Conservation (phyloP, 2,888 invertebrate genomes). For the Nephrocerus scutellatus region DNA sequence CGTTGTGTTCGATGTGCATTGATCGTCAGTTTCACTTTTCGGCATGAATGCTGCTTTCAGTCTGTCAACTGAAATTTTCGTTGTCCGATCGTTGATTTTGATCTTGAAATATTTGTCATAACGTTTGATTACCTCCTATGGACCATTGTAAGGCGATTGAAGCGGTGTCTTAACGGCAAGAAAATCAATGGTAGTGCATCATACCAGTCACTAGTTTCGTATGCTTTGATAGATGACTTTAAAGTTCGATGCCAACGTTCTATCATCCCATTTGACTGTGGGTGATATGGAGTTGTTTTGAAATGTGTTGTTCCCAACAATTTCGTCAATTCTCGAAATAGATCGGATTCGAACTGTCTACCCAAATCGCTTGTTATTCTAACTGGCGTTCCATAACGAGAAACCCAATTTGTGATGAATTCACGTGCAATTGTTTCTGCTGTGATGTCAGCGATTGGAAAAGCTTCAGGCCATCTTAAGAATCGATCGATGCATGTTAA, state of each 20-base stretch:
- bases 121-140: too few species aligned
- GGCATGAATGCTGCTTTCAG: too few species aligned
- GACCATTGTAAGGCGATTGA: too few species aligned
- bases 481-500: conserved; percentile 31
- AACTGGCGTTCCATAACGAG: conserved; percentile 40
- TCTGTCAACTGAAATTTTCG: too few species aligned
- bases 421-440: conserved; percentile 27
- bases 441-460: conserved; percentile 24
- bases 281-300: conserved; percentile 35
- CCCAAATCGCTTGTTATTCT: conserved; percentile 41
- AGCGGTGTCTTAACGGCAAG: too few species aligned
- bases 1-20: too few species aligned
- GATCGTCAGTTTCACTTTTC: too few species aligned
- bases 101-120: too few species aligned
- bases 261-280: conserved; percentile 40
- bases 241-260: conserved; percentile 42
- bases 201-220: too few species aligned
- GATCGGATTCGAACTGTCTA: conserved; percentile 34
- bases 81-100: too few species aligned
- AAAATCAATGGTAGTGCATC: too few species aligned
- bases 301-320: conserved; percentile 27
- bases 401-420: conserved; percentile 39
- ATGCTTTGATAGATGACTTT: conserved; percentile 29
- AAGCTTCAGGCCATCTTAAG: conserved; percentile 26
- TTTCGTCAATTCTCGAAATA: conserved; percentile 29